Conservation (phyloP, 2,113 vertebrate genomes). For the Rattus norvegicus region DNA sequence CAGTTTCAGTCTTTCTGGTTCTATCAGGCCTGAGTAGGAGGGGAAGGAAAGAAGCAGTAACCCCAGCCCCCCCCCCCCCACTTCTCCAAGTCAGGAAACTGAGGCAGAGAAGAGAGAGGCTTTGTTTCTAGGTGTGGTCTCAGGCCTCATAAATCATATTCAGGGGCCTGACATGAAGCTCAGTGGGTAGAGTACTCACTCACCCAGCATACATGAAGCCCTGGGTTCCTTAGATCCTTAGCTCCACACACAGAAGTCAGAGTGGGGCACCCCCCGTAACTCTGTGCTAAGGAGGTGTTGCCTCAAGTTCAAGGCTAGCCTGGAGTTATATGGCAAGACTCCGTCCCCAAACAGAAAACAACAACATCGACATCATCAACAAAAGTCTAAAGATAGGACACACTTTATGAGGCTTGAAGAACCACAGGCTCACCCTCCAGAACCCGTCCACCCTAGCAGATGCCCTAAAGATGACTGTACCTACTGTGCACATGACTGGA, state of each 20-base stretch:
- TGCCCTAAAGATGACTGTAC: background rate
- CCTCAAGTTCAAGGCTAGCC: background rate
- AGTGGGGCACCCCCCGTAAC: background rate
- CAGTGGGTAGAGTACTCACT: background rate
- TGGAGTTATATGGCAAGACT: background rate
- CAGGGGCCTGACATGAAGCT: background rate
- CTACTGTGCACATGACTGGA: background rate
- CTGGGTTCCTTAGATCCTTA: background rate
- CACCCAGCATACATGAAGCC: background rate
- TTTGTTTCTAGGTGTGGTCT: background rate
- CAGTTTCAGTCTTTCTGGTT: background rate
- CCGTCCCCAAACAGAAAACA: background rate
- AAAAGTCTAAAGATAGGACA: no score
- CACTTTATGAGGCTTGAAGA: rapidly evolving
- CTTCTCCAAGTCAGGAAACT: background rate
- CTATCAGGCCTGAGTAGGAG: background rate
- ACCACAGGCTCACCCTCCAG: no score
- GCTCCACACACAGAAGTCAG: no score
- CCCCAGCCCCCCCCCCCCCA: background rate
- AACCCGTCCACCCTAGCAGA: rapidly evolving
- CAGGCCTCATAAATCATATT: background rate
- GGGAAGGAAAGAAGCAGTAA: background rate
- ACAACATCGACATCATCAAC: background rate
- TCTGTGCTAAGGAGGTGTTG: background rate
- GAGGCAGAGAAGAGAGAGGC: background rate